Evolutionary conservation across 2,888 invertebrate genomes (phyloP).

Genomic region (Slavum lentiscoides): DNA sequence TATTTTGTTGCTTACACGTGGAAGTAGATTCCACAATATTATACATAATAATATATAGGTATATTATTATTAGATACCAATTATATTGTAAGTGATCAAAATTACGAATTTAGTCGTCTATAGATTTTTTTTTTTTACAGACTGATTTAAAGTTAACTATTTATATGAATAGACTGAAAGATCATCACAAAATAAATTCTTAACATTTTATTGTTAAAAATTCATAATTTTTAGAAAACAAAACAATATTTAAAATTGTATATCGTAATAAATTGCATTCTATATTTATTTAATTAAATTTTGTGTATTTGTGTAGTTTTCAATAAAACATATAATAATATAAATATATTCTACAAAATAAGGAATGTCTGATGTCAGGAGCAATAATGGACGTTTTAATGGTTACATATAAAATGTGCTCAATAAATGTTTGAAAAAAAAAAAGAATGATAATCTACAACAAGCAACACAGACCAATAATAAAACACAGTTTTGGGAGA

Average conservation of each 20-base stretch:
- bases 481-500: constrained; percentile 22
- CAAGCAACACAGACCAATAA: constrained; percentile 37
- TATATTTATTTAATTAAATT: constrained; percentile 42
- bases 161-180: constrained; percentile 43
- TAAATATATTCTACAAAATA: constrained; percentile 27
- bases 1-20: background rate
- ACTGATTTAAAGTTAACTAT: constrained; percentile 21
- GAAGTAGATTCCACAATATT: constrained; percentile 16
- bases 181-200: constrained; percentile 37
- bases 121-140: constrained; percentile 23
- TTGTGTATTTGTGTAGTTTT: constrained; percentile 41
- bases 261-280: constrained; percentile 42
- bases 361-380: constrained; percentile 23
- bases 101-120: constrained; percentile 35
- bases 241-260: constrained; percentile 35
- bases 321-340: constrained; percentile 12
- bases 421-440: background rate
- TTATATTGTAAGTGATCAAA: constrained; percentile 12
- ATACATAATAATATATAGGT: background rate
- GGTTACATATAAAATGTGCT: constrained; percentile 35
- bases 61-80: background rate
- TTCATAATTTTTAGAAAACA: constrained; percentile 31
- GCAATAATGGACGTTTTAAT: constrained; percentile 23
- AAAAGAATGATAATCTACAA: constrained; percentile 11
- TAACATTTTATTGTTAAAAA: constrained; percentile 32